Conservation (phyloP, 2,113 vertebrate genomes). For the Cryptotis parvus region DNA sequence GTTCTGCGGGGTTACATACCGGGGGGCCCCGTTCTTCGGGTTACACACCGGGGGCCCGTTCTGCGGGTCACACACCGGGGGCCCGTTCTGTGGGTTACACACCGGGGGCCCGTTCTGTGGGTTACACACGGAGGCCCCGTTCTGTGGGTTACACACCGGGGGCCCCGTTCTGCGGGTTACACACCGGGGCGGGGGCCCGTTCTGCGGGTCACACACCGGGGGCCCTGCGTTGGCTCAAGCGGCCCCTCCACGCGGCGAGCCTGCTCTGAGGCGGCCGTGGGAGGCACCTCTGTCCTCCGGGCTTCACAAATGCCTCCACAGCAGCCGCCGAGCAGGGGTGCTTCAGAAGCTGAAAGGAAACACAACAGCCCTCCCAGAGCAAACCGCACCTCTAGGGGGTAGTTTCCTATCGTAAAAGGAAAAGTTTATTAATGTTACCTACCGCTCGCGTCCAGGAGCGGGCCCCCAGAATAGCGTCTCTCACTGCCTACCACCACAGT, state of each 20-base stretch:
- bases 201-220: no score
- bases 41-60: no score
- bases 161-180: no score
- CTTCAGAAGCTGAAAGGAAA: slow-evolving; percentile 71
- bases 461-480: slow-evolving; percentile 65
- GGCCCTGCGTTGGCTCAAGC: no score
- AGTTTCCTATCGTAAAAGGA: slow-evolving; percentile 64
- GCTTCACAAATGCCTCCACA: slow-evolving; percentile 73
- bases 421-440: slow-evolving; percentile 71
- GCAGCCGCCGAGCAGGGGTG: slow-evolving; percentile 61
- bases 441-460: slow-evolving; percentile 61
- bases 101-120: no score
- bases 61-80: no score
- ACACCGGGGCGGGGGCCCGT: no score
- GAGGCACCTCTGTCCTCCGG: slow-evolving; percentile 49
- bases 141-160: no score
- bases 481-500: slow-evolving; percentile 36
- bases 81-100: no score
- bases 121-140: no score
- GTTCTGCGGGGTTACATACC: no score
- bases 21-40: no score
- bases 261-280: slow-evolving; percentile 49
- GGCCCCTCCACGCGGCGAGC: slow-evolving; percentile 55
- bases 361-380: slow-evolving; percentile 67
- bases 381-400: slow-evolving; percentile 59